Evolutionary conservation across 2,113 vertebrate genomes (phyloP).

Genomic region (Solea senegalensis): DNA sequence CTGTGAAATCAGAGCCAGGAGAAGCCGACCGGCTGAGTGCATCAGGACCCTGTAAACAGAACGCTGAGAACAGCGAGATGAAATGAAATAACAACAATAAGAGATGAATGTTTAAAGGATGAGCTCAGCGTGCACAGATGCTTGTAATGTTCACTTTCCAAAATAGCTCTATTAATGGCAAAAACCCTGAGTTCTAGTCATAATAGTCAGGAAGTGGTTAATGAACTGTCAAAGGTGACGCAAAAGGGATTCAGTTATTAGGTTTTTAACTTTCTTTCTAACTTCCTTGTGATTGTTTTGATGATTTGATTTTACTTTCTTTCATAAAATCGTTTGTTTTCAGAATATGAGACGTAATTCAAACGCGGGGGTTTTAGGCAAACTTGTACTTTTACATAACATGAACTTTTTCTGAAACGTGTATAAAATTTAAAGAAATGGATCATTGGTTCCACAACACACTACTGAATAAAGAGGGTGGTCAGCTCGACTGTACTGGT

Average conservation of each 20-base stretch:
- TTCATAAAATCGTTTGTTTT: not conserved
- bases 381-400: not conserved
- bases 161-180: no score
- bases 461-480: not conserved
- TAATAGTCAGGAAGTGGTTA: no score
- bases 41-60: not conserved
- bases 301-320: constrained; percentile 1
- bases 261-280: not conserved
- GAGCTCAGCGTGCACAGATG: no score
- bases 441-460: not conserved
- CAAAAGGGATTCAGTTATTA: not conserved
- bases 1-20: not conserved
- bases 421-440: not conserved
- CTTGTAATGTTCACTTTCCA: no score
- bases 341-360: not conserved
- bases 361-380: not conserved
- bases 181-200: no score
- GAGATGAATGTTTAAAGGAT: no score
- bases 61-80: no score
- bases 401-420: not conserved
- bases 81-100: no score
- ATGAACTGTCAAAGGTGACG: not conserved
- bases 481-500: not conserved
- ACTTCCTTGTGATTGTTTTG: constrained; percentile 1
- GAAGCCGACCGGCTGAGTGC: not conserved